Evolutionary conservation across 2,113 vertebrate species (phyloP), one percentile per base, ranked within the genome.

Genomic region (Cynocephalus volans): DNA sequence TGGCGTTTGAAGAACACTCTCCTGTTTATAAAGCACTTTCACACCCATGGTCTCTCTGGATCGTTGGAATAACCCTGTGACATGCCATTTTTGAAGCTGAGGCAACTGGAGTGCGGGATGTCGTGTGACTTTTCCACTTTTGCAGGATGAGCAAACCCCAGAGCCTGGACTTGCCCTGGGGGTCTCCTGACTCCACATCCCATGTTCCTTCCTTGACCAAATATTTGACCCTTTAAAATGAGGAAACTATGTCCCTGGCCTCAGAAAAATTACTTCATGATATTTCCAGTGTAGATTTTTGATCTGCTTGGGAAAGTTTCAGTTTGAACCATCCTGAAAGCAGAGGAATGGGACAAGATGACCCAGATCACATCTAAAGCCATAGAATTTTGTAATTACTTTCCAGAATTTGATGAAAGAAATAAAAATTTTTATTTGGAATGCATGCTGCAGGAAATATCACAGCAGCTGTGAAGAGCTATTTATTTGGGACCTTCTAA

Each of bases 351-450:
- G 33, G 52, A 72, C 19, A 50, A 87, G 76, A 58, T 45, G 72
- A 94, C 17, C 50, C 64, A 19, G 45, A 62, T 79, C 36, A 33
- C n/a, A 45, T 54, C 56, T 15, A 70, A 14, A 85, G 70, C n/a
- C 36, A 3, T 72, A 76, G 12, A 21, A 14, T 56, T 62, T 77
- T 70, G 36, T 56, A 81, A 50, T 58, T 91, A 48, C 64, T 67
- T 64, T 83, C 56, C 64, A 70, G 54, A 67, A 54, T 54, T 81
- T 92, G 89, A n/a, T 70, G 80, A 88, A 96, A 90, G 58, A 88
- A 86, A 93, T 48, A 15, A 62, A 90, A 88, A 52, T 14, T 70
- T 83, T 95, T 28, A 19, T 9, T 92, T 75, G 45, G 75, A 95
- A 80, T 64, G 64, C 58, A 75, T 70, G 77, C 28, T 54, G 1